These are phyloP conservation scores for Mystacides longicornis DNA, from an alignment of 2,888 invertebrate genomes.

Conservation along the genomic window DNA sequence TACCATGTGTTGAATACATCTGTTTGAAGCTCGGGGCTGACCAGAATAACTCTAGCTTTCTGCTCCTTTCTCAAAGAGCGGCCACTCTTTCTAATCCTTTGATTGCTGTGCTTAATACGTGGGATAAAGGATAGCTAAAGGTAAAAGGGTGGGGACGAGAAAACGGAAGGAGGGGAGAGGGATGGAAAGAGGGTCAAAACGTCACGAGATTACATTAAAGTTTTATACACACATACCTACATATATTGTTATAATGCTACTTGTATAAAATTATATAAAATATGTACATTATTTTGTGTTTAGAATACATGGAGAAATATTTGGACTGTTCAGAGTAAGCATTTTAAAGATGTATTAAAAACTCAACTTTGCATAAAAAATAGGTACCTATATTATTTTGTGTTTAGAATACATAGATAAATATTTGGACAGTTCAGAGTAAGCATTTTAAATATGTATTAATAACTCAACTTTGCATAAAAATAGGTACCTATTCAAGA, in stretches of 20 bases:
- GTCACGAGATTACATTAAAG: neutral
- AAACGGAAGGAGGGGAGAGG: neutral
- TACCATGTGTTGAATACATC: neutral
- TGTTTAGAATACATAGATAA: too few relatives aligned
- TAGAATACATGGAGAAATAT: too few relatives aligned
- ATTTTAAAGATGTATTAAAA: too few relatives aligned
- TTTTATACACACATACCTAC: neutral
- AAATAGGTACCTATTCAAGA: too few relatives aligned
- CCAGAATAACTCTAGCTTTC: neutral
- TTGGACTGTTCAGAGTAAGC: too few relatives aligned
- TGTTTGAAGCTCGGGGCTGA: neutral
- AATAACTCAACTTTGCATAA: too few relatives aligned
- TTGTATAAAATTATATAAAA: neutral
- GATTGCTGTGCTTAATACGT: conserved; percentile 1
- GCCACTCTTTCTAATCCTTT: conserved; percentile 1
- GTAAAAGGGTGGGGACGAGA: neutral
- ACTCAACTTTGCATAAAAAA: too few relatives aligned
- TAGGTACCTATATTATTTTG: too few relatives aligned
- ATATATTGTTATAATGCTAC: neutral
- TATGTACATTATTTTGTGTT: neutral
- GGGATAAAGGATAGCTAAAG: conserved; percentile 1
- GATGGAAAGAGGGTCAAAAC: neutral
- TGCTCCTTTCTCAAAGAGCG: neutral
- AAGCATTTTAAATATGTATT: too few relatives aligned
- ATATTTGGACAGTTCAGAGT: too few relatives aligned